These are phyloP conservation scores for Danio aesculapii DNA, from an alignment of 2,797 vertebrate genomes.

Conservation along the genomic window DNA sequence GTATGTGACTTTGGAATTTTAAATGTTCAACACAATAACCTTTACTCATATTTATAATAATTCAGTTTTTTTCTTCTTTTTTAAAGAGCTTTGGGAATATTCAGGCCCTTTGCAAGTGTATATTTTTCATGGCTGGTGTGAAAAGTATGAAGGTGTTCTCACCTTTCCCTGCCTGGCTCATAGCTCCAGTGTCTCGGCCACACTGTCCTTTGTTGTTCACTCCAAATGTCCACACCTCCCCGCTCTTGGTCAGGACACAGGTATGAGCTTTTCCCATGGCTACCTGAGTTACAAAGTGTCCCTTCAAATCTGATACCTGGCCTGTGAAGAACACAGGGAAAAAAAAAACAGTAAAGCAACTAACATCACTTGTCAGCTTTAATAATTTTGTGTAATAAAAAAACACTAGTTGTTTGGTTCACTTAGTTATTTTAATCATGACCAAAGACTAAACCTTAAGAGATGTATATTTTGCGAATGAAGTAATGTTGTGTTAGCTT, in stretches of 20 bases:
- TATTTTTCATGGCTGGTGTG: not conserved
- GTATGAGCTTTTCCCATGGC: conserved; percentile 99
- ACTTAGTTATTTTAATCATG: too few species aligned
- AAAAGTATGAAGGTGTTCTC: conserved; percentile 34
- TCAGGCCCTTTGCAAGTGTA: not conserved
- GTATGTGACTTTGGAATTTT: too few species aligned
- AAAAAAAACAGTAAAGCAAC: not conserved
- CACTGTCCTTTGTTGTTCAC: conserved; percentile 99
- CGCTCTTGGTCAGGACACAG: conserved; percentile 95
- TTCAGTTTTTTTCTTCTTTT: too few species aligned
- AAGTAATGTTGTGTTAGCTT: too few species aligned
- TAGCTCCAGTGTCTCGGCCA: conserved; percentile 95
- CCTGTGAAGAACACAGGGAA: conserved; percentile 72
- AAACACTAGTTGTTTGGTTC: too few species aligned
- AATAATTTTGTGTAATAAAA: too few species aligned
- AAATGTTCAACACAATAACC: too few species aligned
- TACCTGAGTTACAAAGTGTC: conserved; percentile 96
- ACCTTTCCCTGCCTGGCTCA: conserved; percentile 98
- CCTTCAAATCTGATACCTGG: conserved; percentile 97
- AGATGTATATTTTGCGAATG: too few species aligned
- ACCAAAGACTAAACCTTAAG: too few species aligned
- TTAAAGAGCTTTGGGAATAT: not conserved
- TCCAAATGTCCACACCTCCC: conserved; percentile 98
- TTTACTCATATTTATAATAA: too few species aligned
- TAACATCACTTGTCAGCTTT: not conserved